Percentiles rank a stretch among this genome's conserved stretches.
phyloP scores from a whole-genome alignment of 2,888 invertebrate genomes.

The Epistrophe grossulariae region DNA sequence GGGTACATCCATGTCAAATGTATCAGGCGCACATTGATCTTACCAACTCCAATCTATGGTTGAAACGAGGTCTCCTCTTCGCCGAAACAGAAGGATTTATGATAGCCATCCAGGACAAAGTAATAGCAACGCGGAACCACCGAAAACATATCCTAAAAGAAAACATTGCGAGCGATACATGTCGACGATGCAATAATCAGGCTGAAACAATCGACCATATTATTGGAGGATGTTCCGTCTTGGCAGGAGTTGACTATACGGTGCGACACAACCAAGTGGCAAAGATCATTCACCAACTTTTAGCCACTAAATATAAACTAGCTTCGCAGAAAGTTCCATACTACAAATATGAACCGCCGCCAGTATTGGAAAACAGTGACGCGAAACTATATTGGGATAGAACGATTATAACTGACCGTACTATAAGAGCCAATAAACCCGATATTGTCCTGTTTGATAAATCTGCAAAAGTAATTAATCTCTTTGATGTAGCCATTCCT shows the following conservation, averaged over 20 bases:
- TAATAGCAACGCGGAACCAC: background rate
- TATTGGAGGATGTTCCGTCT: slow-evolving; percentile 22
- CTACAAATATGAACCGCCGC: too few relatives aligned
- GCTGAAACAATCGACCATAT: slow-evolving; percentile 38
- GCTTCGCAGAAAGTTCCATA: too few relatives aligned
- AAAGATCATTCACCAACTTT: slow-evolving; percentile 21
- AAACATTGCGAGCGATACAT: background rate
- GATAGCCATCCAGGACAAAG: background rate
- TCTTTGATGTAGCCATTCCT: background rate
- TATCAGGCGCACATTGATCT: background rate
- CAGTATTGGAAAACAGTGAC: too few relatives aligned
- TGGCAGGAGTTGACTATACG: slow-evolving; percentile 36
- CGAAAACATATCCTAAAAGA: background rate
- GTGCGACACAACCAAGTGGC: slow-evolving; percentile 29
- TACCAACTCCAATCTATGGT: background rate
- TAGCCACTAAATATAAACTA: background rate
- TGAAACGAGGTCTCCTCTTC: background rate
- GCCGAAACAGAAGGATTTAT: slow-evolving; percentile 8
- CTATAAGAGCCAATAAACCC: background rate
- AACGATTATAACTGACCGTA: background rate
- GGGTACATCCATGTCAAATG: background rate
- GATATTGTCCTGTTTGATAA: background rate
- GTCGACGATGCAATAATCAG: background rate
- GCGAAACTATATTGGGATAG: slow-evolving; percentile 3
- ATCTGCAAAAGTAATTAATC: background rate